Evolutionary conservation across 2,797 vertebrate genomes (phyloP), one percentile per base, ranked within the genome.

Genomic region (Notolabrus celidotus): DNA sequence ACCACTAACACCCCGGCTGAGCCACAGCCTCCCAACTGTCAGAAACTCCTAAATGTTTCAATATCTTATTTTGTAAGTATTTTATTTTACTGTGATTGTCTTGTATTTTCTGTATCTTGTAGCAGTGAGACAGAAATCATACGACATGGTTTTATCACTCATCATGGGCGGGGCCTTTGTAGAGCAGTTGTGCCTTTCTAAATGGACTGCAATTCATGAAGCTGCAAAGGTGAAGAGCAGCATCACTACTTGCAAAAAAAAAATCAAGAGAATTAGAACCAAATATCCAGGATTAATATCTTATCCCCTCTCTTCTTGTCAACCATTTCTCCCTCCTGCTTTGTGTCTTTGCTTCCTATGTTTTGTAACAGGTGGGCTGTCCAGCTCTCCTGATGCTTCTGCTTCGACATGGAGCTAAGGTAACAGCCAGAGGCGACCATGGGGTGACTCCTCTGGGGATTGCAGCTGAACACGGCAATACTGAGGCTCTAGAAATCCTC

Each of bases 121-220:
- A 94, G 96, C 96, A 25, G 71, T 97, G 74, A 94, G 90, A 87
- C 88, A 51, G 42, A 87, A 91, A 25, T 95, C 86, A 14, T 95
- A 95, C 14, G 90, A 97, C 57, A 94, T 95, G 92, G 94, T 88
- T 16, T 74, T 88, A 0, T n/a, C 82, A 25, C 92, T 98, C 57
- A 90, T 97, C 63, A 90, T 93, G 88, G 89, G 94, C 17, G 95
- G 95, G n/a, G 90, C 93, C 45, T 92, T 87, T n/a, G 93, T 96
- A 77, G 93, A 95, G 77, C 95, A 96, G 81, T 92, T 95, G 0
- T 96, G 95, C 17, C 75, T 91, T 36, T 94, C 87, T 36, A 93
- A 87, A 42, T 96, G 95, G 96, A 96, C 93, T 0, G 95, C 95
- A n/a, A 91, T 91, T 52, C 96, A 97, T 0, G 96, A 97, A 89